phyloP scores from a whole-genome alignment of 2,797 vertebrate species.

The Sardinella longiceps region DNA sequence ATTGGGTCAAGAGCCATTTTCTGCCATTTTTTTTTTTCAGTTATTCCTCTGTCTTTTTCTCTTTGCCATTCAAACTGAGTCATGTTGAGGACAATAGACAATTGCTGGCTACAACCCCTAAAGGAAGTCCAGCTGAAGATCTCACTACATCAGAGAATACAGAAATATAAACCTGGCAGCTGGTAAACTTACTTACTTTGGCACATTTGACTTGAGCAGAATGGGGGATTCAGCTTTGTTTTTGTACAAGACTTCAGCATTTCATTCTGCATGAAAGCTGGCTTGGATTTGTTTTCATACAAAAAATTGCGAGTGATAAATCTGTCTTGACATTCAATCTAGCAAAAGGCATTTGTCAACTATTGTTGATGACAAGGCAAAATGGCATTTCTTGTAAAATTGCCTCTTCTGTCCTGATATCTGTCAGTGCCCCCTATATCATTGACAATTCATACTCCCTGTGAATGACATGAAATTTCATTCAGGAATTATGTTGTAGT shows the following conservation, averaged over 20 bases:
- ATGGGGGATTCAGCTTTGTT: conserved; percentile 58
- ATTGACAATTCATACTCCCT: background rate
- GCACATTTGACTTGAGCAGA: conserved; percentile 53
- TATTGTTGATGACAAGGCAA: background rate
- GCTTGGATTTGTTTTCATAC: background rate
- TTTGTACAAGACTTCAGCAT: conserved; percentile 40
- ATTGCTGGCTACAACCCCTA: conserved; percentile 54
- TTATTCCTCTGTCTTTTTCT: conserved; percentile 29
- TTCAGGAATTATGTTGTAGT: background rate
- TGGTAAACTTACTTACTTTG: conserved; percentile 37
- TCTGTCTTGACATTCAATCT: background rate
- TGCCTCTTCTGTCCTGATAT: no score
- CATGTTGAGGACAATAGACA: conserved; percentile 61
- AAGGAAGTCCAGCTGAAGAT: conserved; percentile 59
- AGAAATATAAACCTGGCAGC: conserved; percentile 42
- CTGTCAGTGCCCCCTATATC: background rate
- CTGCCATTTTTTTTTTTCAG: background rate
- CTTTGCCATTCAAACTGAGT: conserved; percentile 54
- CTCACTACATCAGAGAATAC: conserved; percentile 57
- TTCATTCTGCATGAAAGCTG: background rate
- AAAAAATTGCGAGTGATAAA: background rate
- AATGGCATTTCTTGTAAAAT: no score
- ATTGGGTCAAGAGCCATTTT: background rate
- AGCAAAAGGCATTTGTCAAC: background rate
- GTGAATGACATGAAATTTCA: background rate